Evolutionary conservation across 2,113 vertebrate genomes (phyloP).

Genomic region (Willisornis vidua): DNA sequence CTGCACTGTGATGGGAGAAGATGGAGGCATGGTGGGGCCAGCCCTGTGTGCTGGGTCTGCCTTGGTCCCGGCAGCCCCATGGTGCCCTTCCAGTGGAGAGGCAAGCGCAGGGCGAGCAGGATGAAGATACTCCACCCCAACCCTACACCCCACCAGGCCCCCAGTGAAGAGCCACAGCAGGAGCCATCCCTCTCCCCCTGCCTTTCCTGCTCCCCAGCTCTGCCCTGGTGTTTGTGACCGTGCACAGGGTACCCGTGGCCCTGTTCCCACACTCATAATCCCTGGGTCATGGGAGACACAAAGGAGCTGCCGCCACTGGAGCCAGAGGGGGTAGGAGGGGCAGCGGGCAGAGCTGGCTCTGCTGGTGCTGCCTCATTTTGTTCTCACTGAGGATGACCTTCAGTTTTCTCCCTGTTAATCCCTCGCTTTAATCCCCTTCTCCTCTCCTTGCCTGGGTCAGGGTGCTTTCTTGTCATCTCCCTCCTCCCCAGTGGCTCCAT

Average conservation of each 20-base stretch:
- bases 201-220: background rate
- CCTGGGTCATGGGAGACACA: conserved; percentile 84
- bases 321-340: conserved; percentile 30
- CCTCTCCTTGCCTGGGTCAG: background rate
- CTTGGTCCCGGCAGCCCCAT: background rate
- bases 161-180: rapidly evolving
- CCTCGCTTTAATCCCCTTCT: conserved; percentile 11
- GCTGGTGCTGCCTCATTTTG: conserved; percentile 62
- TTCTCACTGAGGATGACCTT: conserved; percentile 74
- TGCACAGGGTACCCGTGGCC: conserved; percentile 12
- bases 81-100: background rate
- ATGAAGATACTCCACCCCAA: background rate
- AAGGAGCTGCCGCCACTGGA: conserved; percentile 77
- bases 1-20: background rate
- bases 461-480: background rate
- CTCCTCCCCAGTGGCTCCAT: background rate
- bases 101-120: background rate
- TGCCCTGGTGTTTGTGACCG: conserved; percentile 18
- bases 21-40: no score
- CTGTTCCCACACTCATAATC: conserved; percentile 86
- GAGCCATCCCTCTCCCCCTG: background rate
- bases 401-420: conserved; percentile 20
- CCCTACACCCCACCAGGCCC: background rate
- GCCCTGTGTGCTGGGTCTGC: background rate
- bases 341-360: conserved; percentile 50